Evolutionary conservation across 2,113 vertebrate genomes (phyloP).

Genomic region (Platanista minor): DNA sequence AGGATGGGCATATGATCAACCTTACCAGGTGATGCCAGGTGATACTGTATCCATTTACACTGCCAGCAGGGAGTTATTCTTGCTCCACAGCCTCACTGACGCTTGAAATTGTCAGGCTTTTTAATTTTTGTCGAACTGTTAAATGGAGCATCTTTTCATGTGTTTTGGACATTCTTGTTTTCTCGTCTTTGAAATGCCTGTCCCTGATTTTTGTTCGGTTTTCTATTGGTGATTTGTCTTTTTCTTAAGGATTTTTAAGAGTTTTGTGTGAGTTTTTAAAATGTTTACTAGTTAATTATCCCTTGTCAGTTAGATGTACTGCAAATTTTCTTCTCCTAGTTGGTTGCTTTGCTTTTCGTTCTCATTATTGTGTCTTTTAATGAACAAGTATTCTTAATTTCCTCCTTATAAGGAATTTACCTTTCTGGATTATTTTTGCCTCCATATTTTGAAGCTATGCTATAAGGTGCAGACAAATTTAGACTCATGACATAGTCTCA

Average conservation of each 20-base stretch:
- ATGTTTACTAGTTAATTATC: neutral
- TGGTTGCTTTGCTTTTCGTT: neutral
- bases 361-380: neutral
- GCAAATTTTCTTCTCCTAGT: neutral
- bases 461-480: neutral
- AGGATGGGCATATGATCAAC: neutral
- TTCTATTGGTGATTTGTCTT: neutral
- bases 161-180: neutral
- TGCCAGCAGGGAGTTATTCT: neutral
- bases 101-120: neutral
- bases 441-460: neutral
- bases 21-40: neutral
- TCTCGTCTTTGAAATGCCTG: neutral
- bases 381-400: neutral
- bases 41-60: fast-evolving
- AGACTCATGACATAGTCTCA: neutral
- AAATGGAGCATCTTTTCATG: neutral
- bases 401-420: neutral
- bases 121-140: neutral
- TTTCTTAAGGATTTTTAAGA: neutral
- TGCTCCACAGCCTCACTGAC: neutral
- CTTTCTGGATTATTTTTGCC: neutral
- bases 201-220: neutral
- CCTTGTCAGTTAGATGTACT: neutral
- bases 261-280: neutral